Conservation (phyloP, 2,888 invertebrate genomes). For the Hanleya hanleyi region DNA sequence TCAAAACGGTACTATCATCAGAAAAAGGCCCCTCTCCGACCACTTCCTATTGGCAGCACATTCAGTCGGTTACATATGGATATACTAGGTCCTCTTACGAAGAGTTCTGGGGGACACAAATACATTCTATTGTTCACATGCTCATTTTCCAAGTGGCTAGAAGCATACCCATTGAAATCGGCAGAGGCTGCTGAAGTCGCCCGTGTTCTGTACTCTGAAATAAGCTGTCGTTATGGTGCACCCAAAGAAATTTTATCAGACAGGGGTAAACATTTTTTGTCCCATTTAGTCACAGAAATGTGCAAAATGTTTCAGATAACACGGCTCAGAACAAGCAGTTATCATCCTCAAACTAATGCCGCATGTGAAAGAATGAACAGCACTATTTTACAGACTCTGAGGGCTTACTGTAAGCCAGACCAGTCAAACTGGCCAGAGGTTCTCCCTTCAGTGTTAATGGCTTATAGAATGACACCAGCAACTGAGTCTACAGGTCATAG, state of each 20-base stretch:
- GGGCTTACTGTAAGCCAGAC: neutral
- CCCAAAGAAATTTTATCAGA: neutral
- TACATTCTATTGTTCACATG: neutral
- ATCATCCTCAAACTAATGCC: neutral
- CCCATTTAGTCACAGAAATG: neutral
- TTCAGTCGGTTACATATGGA: neutral
- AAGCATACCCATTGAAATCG: neutral
- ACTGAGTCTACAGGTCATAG: neutral
- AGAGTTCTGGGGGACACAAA: neutral
- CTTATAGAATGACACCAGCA: neutral
- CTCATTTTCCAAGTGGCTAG: neutral
- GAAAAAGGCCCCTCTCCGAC: neutral
- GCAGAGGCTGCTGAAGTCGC: neutral
- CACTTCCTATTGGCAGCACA: neutral
- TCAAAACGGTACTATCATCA: neutral
- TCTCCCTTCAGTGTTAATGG: neutral
- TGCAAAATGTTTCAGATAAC: neutral
- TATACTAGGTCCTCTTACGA: neutral
- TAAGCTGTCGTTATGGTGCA: neutral
- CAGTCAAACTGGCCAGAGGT: neutral
- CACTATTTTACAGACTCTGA: neutral
- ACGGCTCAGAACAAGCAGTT: neutral
- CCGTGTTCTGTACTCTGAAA: neutral
- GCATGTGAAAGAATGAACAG: slow-evolving; percentile 2
- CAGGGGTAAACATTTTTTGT: slow-evolving; percentile 2